Evolutionary conservation across 1,140 invertebrate genomes (phyloP).

Genomic region (Stratiolaelaps scimitus): DNA sequence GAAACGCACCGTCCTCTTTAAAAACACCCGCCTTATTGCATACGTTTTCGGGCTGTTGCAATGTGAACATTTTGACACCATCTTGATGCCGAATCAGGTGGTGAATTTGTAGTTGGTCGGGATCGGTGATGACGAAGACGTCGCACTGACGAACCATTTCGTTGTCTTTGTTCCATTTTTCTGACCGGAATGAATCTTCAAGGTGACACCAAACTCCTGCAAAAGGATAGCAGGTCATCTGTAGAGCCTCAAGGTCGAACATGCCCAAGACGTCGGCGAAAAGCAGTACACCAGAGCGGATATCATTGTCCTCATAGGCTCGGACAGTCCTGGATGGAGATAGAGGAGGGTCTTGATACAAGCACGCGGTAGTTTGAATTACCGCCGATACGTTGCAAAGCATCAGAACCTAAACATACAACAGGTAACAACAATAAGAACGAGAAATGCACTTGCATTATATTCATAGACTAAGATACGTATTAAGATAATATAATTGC

Average conservation of each 20-base stretch:
- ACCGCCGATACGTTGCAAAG: too few species aligned
- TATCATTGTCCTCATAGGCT: too few species aligned
- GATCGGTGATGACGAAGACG: not conserved
- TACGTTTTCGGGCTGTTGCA: not conserved
- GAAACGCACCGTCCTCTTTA: not conserved
- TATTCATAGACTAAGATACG: too few species aligned
- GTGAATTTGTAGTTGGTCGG: not conserved
- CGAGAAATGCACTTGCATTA: too few species aligned
- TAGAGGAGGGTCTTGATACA: too few species aligned
- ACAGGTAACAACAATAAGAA: too few species aligned
- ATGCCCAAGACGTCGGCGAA: not conserved
- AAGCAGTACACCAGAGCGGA: too few species aligned
- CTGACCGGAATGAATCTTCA: not conserved
- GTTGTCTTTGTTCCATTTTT: too few species aligned
- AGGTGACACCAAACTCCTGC: not conserved
- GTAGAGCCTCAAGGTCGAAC: not conserved
- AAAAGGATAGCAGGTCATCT: not conserved
- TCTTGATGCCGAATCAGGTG: not conserved
- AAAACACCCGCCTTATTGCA: slow-evolving; percentile 12
- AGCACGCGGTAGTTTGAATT: too few species aligned
- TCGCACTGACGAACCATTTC: not conserved
- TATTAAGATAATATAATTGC: too few species aligned
- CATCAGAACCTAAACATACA: too few species aligned
- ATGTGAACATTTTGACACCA: not conserved
- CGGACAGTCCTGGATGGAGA: too few species aligned